These are phyloP conservation scores for Pristis pectinata DNA, from an alignment of 2,797 vertebrate species.

Conservation along the genomic window DNA sequence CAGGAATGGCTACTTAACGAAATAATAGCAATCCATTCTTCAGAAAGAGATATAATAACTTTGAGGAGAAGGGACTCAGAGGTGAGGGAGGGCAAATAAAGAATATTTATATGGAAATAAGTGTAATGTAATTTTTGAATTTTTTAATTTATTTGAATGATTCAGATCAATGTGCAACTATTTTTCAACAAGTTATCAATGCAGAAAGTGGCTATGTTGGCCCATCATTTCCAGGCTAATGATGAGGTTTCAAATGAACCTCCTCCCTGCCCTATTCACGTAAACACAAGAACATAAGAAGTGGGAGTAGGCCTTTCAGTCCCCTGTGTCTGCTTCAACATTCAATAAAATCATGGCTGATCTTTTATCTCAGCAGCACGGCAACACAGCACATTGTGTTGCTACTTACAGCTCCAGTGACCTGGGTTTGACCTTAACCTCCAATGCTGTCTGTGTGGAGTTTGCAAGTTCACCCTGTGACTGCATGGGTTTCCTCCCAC, in stretches of 20 bases:
- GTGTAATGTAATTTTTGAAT: not conserved
- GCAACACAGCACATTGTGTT: no score
- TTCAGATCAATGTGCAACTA: conserved; percentile 43
- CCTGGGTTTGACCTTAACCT: no score
- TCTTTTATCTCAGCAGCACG: no score
- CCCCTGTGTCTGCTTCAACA: no score
- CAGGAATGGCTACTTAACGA: not conserved
- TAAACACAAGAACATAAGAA: not conserved
- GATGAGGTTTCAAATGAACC: not conserved
- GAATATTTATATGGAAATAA: not conserved
- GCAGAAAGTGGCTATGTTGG: not conserved
- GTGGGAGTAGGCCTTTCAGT: no score
- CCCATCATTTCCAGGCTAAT: not conserved
- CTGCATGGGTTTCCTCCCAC: no score
- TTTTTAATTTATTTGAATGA: not conserved
- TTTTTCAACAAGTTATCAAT: conserved; percentile 34
- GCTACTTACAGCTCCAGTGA: no score
- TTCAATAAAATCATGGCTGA: no score
- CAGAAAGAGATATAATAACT: not conserved
- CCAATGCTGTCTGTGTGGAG: no score
- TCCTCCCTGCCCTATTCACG: not conserved
- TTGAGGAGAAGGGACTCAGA: not conserved
- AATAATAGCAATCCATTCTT: not conserved
- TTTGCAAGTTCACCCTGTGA: no score
- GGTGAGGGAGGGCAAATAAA: not conserved